Evolutionary conservation across 2,797 vertebrate genomes (phyloP), one percentile per base, ranked within the genome.

Genomic region (Sebastes vulpes): DNA sequence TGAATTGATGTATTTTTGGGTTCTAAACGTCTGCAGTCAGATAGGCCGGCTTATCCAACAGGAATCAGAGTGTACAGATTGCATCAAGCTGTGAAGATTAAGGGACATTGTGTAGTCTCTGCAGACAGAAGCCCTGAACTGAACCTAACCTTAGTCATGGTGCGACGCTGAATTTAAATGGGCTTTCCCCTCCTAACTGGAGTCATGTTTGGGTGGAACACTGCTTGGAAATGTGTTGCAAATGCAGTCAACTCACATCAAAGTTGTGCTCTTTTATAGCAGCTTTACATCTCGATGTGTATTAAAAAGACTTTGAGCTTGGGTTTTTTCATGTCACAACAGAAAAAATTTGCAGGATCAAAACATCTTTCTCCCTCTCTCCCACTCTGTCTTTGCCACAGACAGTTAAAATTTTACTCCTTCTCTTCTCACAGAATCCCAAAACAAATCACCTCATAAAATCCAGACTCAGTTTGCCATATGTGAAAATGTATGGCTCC

Each of bases 381-480:
- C 46, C 23, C 31, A 3, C 75, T 88, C 69, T 21, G 59, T 78
- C 84, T 79, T 79, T 46, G 72, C 84, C 78, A 81, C 91, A 87
- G 85, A 86, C 85, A 77, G 89, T 92, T 90, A 88, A 92, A 82
- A 14, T 80, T 92, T 82, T 77, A 89, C 87, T 90, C 84, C 65
- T 79, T 89, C 84, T 90, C 78, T 86, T 92, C 85, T 92, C 90
- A 90, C 84, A 93, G 81, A 77, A 85, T 87, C 91, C 81, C 90
- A 86, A 92, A 94, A 93, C 92, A 90, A 90, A 93, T 90, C 83
- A 75, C 71, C 90, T 77, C 84, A 88, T 95, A 92, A 93, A 93
- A 92, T 58, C 72, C 85, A 87, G 89, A 87, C 86, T 84, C 60
- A 52, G 72, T 75, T 85, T 86, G 88, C 89, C 92, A 93, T 92